Conservation (phyloP, 1,140 invertebrate species). For the Battus philenor region DNA sequence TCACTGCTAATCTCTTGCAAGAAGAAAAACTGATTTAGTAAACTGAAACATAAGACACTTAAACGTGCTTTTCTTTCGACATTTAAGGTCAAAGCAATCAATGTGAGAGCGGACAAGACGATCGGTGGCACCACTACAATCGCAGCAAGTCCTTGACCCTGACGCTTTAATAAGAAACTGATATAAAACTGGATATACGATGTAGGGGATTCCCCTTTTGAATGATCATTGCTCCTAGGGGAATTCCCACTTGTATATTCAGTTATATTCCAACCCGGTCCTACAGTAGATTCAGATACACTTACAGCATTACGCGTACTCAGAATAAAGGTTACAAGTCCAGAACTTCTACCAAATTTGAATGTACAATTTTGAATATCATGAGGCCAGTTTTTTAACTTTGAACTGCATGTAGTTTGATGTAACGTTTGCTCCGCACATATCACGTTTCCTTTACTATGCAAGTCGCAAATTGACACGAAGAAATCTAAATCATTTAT, state of each 20-base stretch:
- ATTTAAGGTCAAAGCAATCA: conserved; percentile 26
- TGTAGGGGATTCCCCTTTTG: conserved; percentile 13
- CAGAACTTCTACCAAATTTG: conserved; percentile 12
- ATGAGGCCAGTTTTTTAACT: conserved; percentile 33
- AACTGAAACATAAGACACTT: conserved; percentile 24
- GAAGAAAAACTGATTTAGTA: conserved; percentile 32
- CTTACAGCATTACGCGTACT: conserved; percentile 3
- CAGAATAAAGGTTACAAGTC: conserved; percentile 19
- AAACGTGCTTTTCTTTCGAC: conserved; percentile 19
- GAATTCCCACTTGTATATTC: conserved; percentile 2
- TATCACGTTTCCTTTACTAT: conserved; percentile 1
- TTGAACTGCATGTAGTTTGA: conserved; percentile 18
- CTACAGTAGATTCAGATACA: conserved; percentile 25
- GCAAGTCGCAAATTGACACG: conserved; percentile 15
- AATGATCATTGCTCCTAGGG: conserved; percentile 19
- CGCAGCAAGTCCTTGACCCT: conserved; percentile 25
- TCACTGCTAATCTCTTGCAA: conserved; percentile 20
- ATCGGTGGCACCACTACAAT: conserved; percentile 28
- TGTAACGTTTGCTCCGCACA: conserved; percentile 9
- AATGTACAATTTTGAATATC: conserved; percentile 32
- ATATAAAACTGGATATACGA: conserved; percentile 21
- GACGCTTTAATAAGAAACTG: conserved; percentile 31
- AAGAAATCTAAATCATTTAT: neutral
- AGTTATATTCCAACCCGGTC: conserved; percentile 29
- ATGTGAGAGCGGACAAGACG: conserved; percentile 24